Evolutionary conservation across 2,888 invertebrate species (phyloP), one percentile per base, ranked within the genome.

Genomic region (Ptycholaimellus sp.): DNA sequence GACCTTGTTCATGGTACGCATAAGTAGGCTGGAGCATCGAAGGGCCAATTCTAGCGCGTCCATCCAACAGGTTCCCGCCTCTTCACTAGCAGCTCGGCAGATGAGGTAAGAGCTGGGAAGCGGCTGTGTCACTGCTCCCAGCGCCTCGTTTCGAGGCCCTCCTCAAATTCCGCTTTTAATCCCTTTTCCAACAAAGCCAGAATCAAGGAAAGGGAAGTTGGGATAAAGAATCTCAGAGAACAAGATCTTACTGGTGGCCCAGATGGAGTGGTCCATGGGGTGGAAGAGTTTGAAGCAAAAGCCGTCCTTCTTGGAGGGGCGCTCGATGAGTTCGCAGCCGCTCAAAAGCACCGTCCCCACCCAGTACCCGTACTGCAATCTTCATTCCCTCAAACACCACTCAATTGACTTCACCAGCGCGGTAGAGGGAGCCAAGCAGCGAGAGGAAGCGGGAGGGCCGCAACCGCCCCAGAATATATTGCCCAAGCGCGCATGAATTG

Each of bases 261-360:
- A 85, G 58, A 85, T 82, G 36, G 80, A 79, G 64, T 83, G 82
- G 57, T 85, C 83, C 80, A 79, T 64, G 82, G 82, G 83, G 62
- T 87, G 82, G 63, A 82, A 87, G 7, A 87, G 65, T 60, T 87
- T 87, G 64, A 87, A 87, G 57, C 87, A 87, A 65, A 87, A 87
- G 1, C 87, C 87, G 68, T 85, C 83, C 63, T 87, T 87, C 63
- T 87, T 87, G 54, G 83, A 83, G 1, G 87, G 87, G 17, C 87
- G 65, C 57, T 87, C 85, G 41, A 87, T 82, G 22, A 85, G 75
- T 60, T 83, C 80, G 56, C 85, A 85, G 3, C 79, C 76, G 42
- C 79, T 81, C 27, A 87, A 65, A 17, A 87, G 64, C 1, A 87
- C 74, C 0, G 87, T 87, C 38, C 85, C 85, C 2, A 87, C 81